phyloP scores from a whole-genome alignment of 1,140 invertebrate species.

The Tenebrio molitor region DNA sequence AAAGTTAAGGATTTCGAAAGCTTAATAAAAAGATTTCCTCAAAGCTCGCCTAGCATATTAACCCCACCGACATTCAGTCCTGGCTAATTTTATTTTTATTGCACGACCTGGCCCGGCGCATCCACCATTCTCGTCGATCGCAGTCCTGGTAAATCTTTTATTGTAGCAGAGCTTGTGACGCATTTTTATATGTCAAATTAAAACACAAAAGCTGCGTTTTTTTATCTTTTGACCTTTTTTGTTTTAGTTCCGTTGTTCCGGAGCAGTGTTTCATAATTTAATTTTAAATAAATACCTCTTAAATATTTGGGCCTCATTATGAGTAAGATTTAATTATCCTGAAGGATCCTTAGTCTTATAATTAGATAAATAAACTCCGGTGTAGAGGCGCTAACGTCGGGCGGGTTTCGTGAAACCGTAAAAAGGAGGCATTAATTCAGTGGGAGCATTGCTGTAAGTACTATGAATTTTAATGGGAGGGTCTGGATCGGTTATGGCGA shows the following conservation, averaged over 20 bases:
- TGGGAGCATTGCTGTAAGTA: conserved; percentile 22
- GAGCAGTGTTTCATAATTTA: neutral
- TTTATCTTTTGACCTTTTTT: no score
- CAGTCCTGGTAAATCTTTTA: no score
- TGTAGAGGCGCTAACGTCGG: neutral
- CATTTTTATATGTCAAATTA: no score
- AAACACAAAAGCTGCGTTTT: no score
- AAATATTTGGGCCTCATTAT: neutral
- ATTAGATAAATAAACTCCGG: conserved; percentile 3
- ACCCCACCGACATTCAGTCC: neutral
- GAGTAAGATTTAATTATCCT: neutral
- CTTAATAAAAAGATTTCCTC: conserved; percentile 11
- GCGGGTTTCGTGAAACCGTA: conserved; percentile 11
- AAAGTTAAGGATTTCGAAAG: conserved; percentile 20
- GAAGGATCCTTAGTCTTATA: neutral
- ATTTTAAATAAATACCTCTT: neutral
- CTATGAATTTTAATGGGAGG: conserved; percentile 32
- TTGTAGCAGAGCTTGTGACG: no score
- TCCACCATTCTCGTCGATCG: conserved; percentile 2
- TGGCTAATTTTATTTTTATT: conserved; percentile 2
- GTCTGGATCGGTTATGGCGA: conserved; percentile 23
- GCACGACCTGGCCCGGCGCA: neutral
- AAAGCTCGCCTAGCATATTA: neutral
- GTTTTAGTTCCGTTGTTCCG: no score
- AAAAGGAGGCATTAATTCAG: conserved; percentile 30